Evolutionary conservation across 2,888 invertebrate genomes (phyloP), one percentile per base, ranked within the genome.

Genomic region (Aelia acuminata): DNA sequence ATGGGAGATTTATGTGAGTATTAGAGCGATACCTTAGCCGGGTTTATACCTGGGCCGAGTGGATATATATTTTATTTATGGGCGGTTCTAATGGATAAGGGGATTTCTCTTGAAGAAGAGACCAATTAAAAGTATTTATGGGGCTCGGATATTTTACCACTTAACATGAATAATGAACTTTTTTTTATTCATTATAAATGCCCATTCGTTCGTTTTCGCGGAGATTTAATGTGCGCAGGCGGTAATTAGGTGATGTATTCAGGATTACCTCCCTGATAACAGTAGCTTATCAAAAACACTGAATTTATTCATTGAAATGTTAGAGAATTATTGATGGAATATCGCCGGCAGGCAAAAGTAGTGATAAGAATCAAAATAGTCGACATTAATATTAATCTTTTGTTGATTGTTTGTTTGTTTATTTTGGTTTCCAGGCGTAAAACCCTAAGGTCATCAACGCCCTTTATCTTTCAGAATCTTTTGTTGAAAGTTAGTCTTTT

Each of bases 61-160:
- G 43, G 80, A 80, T 80, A 80, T 47, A 80, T 80, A 80, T 80
- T 80, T 47, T 80, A 80, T 80, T 80, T 80, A 80, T 80, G 80
- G 80, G 18, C 43, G 43, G 80, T 47, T n/a, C 43, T 80, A 43
- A 80, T 43, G 39, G 80, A 47, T 43, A 80, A 47, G 39, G 80
- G 80, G 80, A 43, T 43, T 80, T 43, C 80, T 39, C 43, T 80
- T 80, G 80, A 80, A 47, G 80, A 22, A 80, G 80, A 22, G 80
- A 13, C 80, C 80, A 80, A 80, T 80, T 80, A 80, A 80, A 80
- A 80, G 43, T 43, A 80, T 80, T 80, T 80, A 80, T 80, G 80
- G 43, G 80, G 22, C 39, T 80, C 39, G 39, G 43, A 80, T 80
- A 80, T 80, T 80, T 80, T 43, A 80, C 39, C 80, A 47, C 80